Evolutionary conservation across 2,113 vertebrate genomes (phyloP), one percentile per base, ranked within the genome.

Genomic region (Gasterosteus aculeatus): DNA sequence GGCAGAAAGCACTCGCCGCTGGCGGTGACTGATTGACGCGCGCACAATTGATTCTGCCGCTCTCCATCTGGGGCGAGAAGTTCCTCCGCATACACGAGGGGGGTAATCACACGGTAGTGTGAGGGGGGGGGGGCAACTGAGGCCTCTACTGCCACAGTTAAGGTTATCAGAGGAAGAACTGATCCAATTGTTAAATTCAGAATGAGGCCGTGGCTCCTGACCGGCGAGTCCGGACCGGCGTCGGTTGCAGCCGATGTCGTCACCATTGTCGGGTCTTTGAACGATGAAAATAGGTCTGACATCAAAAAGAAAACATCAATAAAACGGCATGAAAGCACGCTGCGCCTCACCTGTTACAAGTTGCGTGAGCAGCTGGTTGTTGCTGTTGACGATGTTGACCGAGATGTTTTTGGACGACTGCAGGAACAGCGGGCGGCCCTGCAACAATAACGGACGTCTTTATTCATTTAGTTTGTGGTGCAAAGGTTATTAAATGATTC

Each of bases 321-420:
- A 9, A n/a, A 26, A 26, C 2, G 4, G 10, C 39, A 63, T 14
- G 58, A 68, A 74, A 59, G 59, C 63, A 1, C 4, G 11, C 65
- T 7, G 14, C 3, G 29, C 15, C 90, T 56, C 18, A 99, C 98
- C 98, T 96, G 97, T 96, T 41, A 97, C 92, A 15, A 99, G 95
- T 89, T 96, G 97, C 33, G 97, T 98, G 83, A 98, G 95, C 86
- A 96, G 95, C 91, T 97, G 95, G 72, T 95, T 96, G 92, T 99
- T 95, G 87, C 93, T 95, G 71, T 97, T 96, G 89, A 98, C 94
- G 88, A 99, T 95, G 88, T 98, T 99, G 88, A 99, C 94, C 3
- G 98, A 98, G 75, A 99, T 94, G 39, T 99, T 99, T 90, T 95
- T 96, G 93, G 97, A 97, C 18, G 98, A 99, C 92, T 99, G 98